phyloP scores from a whole-genome alignment of 2,113 vertebrate species.

The Lamprologus callipterus region DNA sequence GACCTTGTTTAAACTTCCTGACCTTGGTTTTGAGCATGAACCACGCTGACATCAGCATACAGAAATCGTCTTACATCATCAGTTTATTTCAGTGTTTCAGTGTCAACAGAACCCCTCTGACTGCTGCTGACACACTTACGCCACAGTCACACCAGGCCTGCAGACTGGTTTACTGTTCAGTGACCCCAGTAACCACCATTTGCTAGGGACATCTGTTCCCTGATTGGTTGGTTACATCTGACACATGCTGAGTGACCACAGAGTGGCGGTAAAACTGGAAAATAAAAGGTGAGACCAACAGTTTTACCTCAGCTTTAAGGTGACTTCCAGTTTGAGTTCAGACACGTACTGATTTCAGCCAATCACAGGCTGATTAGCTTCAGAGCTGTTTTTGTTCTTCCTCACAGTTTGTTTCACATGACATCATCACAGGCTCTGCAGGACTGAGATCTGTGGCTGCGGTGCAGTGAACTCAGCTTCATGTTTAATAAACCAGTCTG shows the following conservation, averaged over 20 bases:
- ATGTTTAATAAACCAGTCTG: neutral
- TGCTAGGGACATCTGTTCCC: neutral
- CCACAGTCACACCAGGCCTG: neutral
- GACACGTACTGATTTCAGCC: neutral
- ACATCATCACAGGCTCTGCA: neutral
- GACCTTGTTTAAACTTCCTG: neutral
- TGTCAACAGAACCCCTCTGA: neutral
- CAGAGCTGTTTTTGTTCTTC: neutral
- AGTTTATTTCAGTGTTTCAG: neutral
- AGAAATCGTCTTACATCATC: neutral
- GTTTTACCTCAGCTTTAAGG: neutral
- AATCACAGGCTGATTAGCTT: neutral
- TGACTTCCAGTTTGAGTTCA: neutral
- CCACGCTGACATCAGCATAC: neutral
- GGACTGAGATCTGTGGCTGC: neutral
- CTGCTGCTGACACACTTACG: neutral
- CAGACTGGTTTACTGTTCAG: rapidly evolving
- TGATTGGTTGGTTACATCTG: neutral
- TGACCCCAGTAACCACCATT: neutral
- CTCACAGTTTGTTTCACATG: neutral
- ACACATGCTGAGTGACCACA: neutral
- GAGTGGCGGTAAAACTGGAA: neutral
- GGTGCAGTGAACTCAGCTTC: neutral
- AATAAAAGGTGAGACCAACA: neutral
- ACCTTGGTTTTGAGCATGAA: neutral